These are phyloP conservation scores for Poliocrania exsul DNA, from an alignment of 2,797 vertebrate genomes.

Conservation along the genomic window DNA sequence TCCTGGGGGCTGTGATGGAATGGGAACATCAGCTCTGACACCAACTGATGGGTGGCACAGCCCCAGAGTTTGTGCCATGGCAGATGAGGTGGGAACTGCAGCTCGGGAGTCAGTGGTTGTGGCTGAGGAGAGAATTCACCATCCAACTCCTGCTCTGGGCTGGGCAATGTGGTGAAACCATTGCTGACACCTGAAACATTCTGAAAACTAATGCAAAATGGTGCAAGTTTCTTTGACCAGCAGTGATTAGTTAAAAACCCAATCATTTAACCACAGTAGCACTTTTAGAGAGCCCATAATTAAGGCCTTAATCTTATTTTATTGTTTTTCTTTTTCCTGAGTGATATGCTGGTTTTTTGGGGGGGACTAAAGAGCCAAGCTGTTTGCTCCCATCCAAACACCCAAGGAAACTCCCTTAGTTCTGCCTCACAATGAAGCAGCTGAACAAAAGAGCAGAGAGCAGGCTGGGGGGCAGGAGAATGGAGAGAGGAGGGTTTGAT, in stretches of 20 bases:
- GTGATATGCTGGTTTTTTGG: background rate
- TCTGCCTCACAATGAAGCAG: background rate
- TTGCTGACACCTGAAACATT: background rate
- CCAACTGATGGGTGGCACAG: accelerated
- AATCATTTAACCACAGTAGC: background rate
- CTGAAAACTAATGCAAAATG: background rate
- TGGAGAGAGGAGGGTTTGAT: background rate
- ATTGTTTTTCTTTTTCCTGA: background rate
- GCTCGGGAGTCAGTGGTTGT: background rate
- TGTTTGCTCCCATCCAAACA: background rate
- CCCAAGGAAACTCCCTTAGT: background rate
- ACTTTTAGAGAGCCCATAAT: background rate
- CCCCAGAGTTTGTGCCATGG: background rate
- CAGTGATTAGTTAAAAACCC: background rate
- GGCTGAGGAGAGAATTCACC: background rate
- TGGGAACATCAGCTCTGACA: background rate
- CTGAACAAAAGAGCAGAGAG: background rate
- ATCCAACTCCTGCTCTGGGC: background rate
- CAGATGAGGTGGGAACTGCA: background rate
- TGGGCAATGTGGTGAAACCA: background rate
- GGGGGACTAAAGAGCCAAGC: background rate
- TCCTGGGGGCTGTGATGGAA: background rate
- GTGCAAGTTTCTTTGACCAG: background rate
- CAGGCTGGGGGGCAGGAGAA: background rate
- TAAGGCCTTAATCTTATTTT: background rate